Evolutionary conservation across 1,140 invertebrate species (phyloP).

Genomic region (Micrasema longulum): DNA sequence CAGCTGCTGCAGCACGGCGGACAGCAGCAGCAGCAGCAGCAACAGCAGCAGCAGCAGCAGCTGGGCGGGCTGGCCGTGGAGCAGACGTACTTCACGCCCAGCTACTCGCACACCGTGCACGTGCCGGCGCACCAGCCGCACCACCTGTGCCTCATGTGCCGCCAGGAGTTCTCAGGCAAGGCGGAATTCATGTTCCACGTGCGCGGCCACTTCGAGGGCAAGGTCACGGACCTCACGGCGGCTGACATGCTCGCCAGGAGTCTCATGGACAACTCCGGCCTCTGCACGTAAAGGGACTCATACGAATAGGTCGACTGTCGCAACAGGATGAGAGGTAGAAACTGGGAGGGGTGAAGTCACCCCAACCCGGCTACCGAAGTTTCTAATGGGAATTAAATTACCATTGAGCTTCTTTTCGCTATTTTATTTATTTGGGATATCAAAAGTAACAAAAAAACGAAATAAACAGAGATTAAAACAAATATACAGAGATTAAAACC

Average conservation of each 20-base stretch:
- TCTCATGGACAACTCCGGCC: slow-evolving; percentile 72
- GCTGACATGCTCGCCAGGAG: slow-evolving; percentile 73
- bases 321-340: too few relatives aligned
- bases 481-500: too few relatives aligned
- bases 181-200: slow-evolving; percentile 79
- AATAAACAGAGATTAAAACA: too few relatives aligned
- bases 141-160: slow-evolving; percentile 75
- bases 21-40: slow-evolving; percentile 58
- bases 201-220: slow-evolving; percentile 74
- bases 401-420: too few relatives aligned
- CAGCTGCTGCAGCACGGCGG: slow-evolving; percentile 68
- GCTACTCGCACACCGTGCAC: slow-evolving; percentile 57
- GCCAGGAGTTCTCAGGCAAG: slow-evolving; percentile 74
- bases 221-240: slow-evolving; percentile 70
- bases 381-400: too few relatives aligned
- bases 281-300: slow-evolving; percentile 72
- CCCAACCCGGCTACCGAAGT: too few relatives aligned
- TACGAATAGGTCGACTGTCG: too few relatives aligned
- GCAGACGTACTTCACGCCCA: slow-evolving; percentile 56
- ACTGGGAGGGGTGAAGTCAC: too few relatives aligned
- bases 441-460: too few relatives aligned
- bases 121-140: slow-evolving; percentile 61
- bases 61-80: slow-evolving; percentile 60
- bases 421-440: too few relatives aligned
- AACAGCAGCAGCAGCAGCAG: slow-evolving; percentile 62